Base-by-base conservation (phyloP, 1,140 invertebrate species). In the Drosophila carrolli region DNA sequence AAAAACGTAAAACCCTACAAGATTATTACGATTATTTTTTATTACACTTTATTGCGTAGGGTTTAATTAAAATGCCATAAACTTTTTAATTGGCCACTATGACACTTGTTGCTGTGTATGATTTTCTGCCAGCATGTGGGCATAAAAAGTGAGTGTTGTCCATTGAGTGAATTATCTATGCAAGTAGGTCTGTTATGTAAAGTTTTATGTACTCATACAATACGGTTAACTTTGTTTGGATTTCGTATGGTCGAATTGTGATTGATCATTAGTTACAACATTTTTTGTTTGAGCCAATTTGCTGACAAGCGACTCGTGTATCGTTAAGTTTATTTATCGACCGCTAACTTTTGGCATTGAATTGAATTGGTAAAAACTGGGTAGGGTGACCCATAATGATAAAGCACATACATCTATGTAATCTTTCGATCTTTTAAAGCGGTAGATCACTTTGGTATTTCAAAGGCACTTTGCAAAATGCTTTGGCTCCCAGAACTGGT, bases 131-230 rank as follows among this genome's bases (percentile, higher is more conserved):
- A 50, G 47, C 40, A 53, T 37, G 60, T 68, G 44, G 65, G 60
- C 19, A 16, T 38, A 46, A 35, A 68, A 65, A 68, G 65, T 66
- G 60, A 68, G 65, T 51, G 47, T 65, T 43, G 46, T 68, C 10
- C 37, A 43, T 37, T 68, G 13, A n/a, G 60, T 32, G 29, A 47
- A 53, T 68, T 68, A 68, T 54, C 37, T 27, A 53, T 66, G 61
- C 51, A 66, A 66, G 65, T 68, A 53, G 65, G 60, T 63, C 60
- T 50, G 46, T 68, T 68, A 68, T 68, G 61, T 54, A 68, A 68
- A 66, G 16, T n/a, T 35, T 37, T 53, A 32, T 54, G 32, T 66
- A 67, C 61, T n/a, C 47, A 29, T 13, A 35, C 38, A 58, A 61
- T 67, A 50, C 44, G 40, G 60, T 65, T 65, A 50, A 51, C 58